A percentile compares a stretch with the other conserved stretches of the same genome.
These are phyloP conservation scores for Piscicola geometra DNA, from an alignment of 2,888 invertebrate genomes.

Conservation along the genomic window DNA sequence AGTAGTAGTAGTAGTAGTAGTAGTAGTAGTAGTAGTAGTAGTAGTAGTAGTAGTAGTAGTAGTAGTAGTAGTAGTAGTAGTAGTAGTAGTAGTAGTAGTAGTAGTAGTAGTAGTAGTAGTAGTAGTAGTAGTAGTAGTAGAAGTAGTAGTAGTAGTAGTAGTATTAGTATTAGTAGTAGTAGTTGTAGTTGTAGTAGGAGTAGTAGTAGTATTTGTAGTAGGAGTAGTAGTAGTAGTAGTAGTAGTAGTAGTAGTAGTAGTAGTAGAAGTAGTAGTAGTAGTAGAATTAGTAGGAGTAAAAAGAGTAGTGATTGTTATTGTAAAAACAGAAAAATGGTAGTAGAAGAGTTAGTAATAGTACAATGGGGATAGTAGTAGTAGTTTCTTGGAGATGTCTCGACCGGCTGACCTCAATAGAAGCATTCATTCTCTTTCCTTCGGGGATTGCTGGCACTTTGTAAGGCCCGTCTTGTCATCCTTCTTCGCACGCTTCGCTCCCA, in stretches of 20 bases:
- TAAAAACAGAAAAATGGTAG: constrained; percentile 35
- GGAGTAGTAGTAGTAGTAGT: constrained; percentile 29
- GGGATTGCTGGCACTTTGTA: constrained; percentile 14
- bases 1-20: constrained; percentile 41
- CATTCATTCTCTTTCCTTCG: not conserved
- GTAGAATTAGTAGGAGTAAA: constrained; percentile 38
- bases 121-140: not conserved
- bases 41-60: too few relatives aligned
- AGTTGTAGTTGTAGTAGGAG: not conserved
- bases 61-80: too few relatives aligned
- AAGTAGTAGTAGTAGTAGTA: not conserved
- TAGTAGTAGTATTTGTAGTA: not conserved
- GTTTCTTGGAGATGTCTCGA: not conserved
- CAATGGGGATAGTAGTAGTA: not conserved
- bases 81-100: too few relatives aligned
- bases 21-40: constrained; percentile 41
- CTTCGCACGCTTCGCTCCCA: not conserved
- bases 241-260: constrained; percentile 36
- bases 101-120: too few relatives aligned
- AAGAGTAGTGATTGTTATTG: constrained; percentile 40
- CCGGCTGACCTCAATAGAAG: constrained; percentile 2
- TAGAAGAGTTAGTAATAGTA: not conserved
- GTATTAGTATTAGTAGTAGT: not conserved
- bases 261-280: constrained; percentile 19
- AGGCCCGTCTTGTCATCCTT: not conserved